Evolutionary conservation across 2,888 invertebrate genomes (phyloP).

Genomic region (Anoncus sp.): DNA sequence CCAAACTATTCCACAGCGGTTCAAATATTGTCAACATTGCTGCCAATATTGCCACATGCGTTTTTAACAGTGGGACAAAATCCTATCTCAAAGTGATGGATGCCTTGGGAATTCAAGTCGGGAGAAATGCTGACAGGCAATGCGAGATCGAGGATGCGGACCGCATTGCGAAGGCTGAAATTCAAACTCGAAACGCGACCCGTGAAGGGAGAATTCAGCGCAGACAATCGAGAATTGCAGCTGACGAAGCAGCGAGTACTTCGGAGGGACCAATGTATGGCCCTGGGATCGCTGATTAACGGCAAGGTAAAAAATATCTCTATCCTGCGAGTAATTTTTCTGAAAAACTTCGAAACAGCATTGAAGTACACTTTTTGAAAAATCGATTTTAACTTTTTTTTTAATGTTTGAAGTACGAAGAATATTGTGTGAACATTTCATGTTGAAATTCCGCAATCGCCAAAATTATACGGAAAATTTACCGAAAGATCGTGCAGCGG

Average conservation of each 20-base stretch:
- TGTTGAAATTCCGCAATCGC: slow-evolving; percentile 6
- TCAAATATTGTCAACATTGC: slow-evolving; percentile 45
- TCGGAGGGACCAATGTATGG: slow-evolving; percentile 30
- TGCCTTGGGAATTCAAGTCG: slow-evolving; percentile 23
- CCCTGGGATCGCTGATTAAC: background rate
- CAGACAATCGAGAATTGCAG: slow-evolving; percentile 2
- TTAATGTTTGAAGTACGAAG: slow-evolving; percentile 8
- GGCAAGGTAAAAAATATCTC: background rate
- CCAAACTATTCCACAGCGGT: slow-evolving; percentile 23
- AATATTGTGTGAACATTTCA: slow-evolving; percentile 17
- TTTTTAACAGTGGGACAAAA: slow-evolving; percentile 29
- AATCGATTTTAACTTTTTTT: slow-evolving; percentile 18
- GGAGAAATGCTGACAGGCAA: slow-evolving; percentile 24
- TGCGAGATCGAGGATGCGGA: slow-evolving; percentile 20
- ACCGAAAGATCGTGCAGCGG: slow-evolving; percentile 3
- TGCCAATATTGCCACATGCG: slow-evolving; percentile 14
- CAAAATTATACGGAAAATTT: background rate
- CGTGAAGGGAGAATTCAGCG: slow-evolving; percentile 39
- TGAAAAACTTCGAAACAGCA: too few relatives aligned
- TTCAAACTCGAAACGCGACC: slow-evolving; percentile 24
- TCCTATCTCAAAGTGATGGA: slow-evolving; percentile 38
- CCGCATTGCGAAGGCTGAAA: slow-evolving; percentile 37
- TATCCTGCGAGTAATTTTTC: too few relatives aligned
- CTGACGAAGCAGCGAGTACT: background rate
- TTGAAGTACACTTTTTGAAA: slow-evolving; percentile 1